Conservation (phyloP, 37 sponge, comb jelly and placozoan species). For the Haliclona indistincta region DNA sequence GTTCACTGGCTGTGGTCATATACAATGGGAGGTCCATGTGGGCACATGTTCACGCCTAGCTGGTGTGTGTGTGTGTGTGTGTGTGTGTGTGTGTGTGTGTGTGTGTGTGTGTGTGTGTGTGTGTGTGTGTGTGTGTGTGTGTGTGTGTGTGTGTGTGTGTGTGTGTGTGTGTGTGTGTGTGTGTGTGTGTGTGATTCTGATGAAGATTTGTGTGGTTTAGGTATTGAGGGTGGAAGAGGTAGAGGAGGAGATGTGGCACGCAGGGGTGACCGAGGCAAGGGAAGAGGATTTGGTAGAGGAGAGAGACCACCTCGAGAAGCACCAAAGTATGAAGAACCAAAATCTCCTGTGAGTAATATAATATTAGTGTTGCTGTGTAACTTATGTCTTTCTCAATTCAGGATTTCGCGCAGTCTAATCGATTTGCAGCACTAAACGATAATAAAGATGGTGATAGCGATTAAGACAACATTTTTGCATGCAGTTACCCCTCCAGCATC, state of each 20-base stretch:
- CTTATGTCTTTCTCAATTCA: background rate
- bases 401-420: conserved; percentile 10
- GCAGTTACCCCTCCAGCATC: too few relatives aligned
- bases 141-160: background rate
- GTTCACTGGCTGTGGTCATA: too few relatives aligned
- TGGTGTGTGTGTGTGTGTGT: too few relatives aligned
- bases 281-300: background rate
- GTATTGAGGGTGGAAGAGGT: conserved; percentile 2
- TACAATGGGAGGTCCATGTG: too few relatives aligned
- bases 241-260: background rate
- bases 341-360: background rate
- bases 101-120: too few relatives aligned
- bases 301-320: background rate
- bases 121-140: background rate
- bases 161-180: background rate
- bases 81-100: too few relatives aligned
- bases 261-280: background rate
- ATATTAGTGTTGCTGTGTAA: background rate
- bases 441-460: conserved; percentile 8
- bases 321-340: background rate
- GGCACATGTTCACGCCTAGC: too few relatives aligned
- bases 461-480: too few relatives aligned
- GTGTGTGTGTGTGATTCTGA: background rate
- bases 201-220: background rate
- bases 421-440: conserved; percentile 16